phyloP scores from a whole-genome alignment of 2,113 vertebrate species.

The Charadrius vociferus region DNA sequence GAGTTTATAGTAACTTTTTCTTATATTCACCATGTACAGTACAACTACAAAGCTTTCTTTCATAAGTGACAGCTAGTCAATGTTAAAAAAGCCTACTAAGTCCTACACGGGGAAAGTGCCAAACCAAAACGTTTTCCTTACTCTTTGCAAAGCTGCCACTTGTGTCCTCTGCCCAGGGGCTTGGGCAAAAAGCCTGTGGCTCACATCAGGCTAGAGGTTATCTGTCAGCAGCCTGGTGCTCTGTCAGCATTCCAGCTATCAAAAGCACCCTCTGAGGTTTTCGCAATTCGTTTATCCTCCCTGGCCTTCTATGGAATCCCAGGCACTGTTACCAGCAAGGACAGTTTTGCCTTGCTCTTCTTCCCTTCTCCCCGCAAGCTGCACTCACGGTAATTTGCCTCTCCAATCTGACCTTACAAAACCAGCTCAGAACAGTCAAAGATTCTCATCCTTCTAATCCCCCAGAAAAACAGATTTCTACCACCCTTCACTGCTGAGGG shows the following conservation, averaged over 20 bases:
- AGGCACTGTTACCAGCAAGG: background rate
- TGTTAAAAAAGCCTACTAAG: background rate
- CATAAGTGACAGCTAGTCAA: background rate
- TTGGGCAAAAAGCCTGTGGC: background rate
- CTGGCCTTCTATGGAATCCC: background rate
- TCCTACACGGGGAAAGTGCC: background rate
- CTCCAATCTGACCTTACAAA: background rate
- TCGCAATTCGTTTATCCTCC: background rate
- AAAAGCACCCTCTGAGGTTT: background rate
- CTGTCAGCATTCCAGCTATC: background rate
- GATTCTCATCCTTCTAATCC: background rate
- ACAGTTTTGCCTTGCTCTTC: background rate
- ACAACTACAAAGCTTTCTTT: slow-evolving; percentile 3
- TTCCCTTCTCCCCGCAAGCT: background rate
- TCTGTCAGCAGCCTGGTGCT: background rate
- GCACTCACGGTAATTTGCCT: background rate
- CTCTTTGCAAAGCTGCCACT: background rate
- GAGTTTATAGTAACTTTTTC: background rate
- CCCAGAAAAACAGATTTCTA: background rate
- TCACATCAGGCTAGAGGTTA: background rate
- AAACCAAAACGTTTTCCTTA: background rate
- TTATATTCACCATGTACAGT: background rate
- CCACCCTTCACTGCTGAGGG: background rate
- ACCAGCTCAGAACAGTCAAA: background rate
- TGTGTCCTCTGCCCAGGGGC: background rate